Base-by-base conservation (phyloP, 2,113 vertebrate species). In the Trematomus loennbergii region DNA sequence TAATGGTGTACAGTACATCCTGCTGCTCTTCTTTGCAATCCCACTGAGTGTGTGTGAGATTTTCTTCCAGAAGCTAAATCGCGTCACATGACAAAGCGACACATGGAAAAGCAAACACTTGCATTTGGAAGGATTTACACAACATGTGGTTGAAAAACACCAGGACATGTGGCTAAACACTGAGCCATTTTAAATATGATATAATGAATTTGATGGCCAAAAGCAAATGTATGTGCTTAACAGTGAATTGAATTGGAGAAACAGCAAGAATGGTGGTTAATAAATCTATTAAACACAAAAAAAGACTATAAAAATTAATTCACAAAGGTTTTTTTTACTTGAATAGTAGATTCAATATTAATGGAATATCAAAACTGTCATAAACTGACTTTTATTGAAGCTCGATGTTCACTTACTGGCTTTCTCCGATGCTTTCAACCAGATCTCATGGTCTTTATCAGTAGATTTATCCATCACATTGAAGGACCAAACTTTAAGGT, bases 1-100 rank as follows among this genome's bases (percentile, higher is more conserved):
- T 9, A 12, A 50, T 72, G 0, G 16, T 22, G 49, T 16, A n/a
- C 45, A n/a, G 46, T 12, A 29, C 10, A 7, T n/a, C 7, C 57
- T 10, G 53, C 60, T 9, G 2, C 4, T 58, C 52, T 17, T n/a
- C 52, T 60, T 15, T 57, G 70, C 62, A 15, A 25, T 22, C 57
- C 15, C 45, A 18, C 4, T 25, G 70, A 53, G 58, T 63, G 29
- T 52, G n/a, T 1, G 50, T 22, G 70, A 55, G 46, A 64, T 57
- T 12, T 57, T 49, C 52, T 72, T 50, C 77, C 62, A 61, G 57
- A 48, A 3, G 54, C 49, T 66, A 70, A 70, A 85, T 72, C 33
- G 22, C 20, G n/a, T 79, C 33, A 62, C 46, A 58, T 72, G 78
- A 75, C 45, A 50, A 76, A 79, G 58, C 54, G 36, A 72, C 46